These are phyloP conservation scores for Acrobasis consociella DNA, from an alignment of 2,888 invertebrate genomes.

Conservation along the genomic window DNA sequence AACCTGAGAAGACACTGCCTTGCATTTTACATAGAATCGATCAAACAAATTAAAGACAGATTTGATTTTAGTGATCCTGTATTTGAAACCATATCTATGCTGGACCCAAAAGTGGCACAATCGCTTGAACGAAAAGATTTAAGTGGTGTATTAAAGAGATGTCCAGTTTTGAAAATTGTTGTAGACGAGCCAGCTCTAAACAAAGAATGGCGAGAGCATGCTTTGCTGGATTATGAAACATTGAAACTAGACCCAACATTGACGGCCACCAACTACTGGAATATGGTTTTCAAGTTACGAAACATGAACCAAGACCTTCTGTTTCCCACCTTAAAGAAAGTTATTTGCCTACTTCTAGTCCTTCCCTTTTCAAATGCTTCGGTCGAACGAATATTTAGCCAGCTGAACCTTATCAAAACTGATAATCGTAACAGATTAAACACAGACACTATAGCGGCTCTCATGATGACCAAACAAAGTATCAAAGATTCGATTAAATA, in stretches of 20 bases:
- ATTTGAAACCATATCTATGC: conserved; percentile 10
- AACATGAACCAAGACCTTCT: background rate
- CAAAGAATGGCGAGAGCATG: conserved; percentile 16
- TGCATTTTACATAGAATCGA: background rate
- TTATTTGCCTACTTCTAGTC: background rate
- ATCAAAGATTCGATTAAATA: conserved; percentile 11
- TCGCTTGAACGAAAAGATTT: background rate
- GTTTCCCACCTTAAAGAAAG: background rate
- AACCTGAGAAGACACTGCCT: background rate
- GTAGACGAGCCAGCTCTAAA: background rate
- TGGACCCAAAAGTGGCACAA: conserved; percentile 9
- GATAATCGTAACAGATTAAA: conserved; percentile 6
- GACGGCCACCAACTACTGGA: conserved; percentile 3
- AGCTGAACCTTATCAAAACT: conserved; percentile 5
- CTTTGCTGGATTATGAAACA: conserved; percentile 5
- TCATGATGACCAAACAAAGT: background rate
- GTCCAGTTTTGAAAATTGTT: background rate
- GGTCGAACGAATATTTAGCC: conserved; percentile 7
- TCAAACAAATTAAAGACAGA: conserved; percentile 7
- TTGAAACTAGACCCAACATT: background rate
- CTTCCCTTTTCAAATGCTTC: conserved; percentile 7
- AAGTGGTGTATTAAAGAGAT: background rate
- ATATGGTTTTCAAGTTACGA: conserved; percentile 1
- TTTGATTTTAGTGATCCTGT: conserved; percentile 18
- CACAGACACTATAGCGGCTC: background rate